phyloP scores from a whole-genome alignment of 2,797 vertebrate genomes.

The Lepidocolaptes lacrymiger region DNA sequence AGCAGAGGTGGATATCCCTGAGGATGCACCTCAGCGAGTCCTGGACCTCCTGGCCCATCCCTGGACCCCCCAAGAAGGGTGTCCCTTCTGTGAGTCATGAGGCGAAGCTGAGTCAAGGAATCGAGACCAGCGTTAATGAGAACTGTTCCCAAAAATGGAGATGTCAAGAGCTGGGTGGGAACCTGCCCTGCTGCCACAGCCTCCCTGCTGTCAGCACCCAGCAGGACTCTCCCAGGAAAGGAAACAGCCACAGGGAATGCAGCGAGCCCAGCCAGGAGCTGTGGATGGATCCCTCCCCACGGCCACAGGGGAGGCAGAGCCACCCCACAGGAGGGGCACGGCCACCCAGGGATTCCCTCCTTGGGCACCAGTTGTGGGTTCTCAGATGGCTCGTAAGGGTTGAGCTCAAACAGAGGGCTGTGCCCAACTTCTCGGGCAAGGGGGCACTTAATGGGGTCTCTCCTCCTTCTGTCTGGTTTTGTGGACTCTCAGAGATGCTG shows the following conservation, averaged over 20 bases:
- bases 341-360: accelerated
- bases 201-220: not conserved
- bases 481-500: not conserved
- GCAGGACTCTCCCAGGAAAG: not conserved
- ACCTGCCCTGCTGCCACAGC: not conserved
- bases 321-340: accelerated
- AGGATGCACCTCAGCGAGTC: not conserved
- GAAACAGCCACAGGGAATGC: not conserved
- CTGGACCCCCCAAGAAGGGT: not conserved
- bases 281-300: accelerated
- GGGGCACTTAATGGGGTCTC: not conserved
- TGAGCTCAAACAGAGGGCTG: not conserved
- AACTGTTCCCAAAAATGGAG: slow-evolving; percentile 47
- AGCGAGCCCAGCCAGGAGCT: not conserved
- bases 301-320: not conserved
- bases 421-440: not conserved
- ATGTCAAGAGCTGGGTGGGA: not conserved
- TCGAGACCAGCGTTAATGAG: not conserved
- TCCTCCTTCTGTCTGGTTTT: not conserved
- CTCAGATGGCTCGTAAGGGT: not conserved
- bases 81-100: not conserved
- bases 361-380: accelerated
- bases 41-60: not conserved
- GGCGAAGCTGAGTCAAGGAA: not conserved
- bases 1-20: not conserved